These are phyloP conservation scores for Chiloscyllium plagiosum DNA, from an alignment of 2,113 vertebrate species.

Conservation along the genomic window DNA sequence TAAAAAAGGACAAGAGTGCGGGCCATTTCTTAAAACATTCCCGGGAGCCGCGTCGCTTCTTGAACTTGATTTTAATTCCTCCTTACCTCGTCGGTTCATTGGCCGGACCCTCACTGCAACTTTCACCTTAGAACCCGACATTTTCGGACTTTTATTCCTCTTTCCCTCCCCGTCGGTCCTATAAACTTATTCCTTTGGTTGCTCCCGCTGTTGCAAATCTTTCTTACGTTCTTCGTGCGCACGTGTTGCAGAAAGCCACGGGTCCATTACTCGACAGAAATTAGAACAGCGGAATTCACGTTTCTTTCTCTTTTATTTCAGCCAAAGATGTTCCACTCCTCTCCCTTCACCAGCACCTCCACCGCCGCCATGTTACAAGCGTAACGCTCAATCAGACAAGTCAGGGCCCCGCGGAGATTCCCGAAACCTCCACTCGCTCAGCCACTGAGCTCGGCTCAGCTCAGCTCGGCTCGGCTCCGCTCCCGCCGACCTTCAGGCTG, in stretches of 20 bases:
- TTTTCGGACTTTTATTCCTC: constrained; percentile 57
- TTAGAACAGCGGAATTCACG: not conserved
- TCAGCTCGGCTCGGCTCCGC: not conserved
- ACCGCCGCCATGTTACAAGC: constrained; percentile 20
- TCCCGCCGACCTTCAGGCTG: not conserved
- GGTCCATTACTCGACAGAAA: constrained; percentile 22
- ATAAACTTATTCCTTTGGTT: not conserved
- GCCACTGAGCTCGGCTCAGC: too few species aligned
- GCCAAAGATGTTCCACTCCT: constrained; percentile 11
- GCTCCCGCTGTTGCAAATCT: not conserved
- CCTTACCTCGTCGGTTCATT: constrained; percentile 89
- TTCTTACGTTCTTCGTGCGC: not conserved
- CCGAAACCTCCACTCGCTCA: not conserved
- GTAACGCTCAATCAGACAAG: not conserved
- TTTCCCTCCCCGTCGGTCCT: constrained; percentile 36
- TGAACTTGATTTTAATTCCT: not conserved
- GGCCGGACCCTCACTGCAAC: constrained; percentile 93
- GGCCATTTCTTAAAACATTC: not conserved
- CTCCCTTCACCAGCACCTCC: not conserved
- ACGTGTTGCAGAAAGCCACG: constrained; percentile 2
- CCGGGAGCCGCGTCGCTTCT: not conserved
- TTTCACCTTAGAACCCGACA: constrained; percentile 97
- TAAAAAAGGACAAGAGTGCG: too few species aligned
- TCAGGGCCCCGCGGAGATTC: constrained; percentile 19
- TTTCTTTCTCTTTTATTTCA: not conserved